These are phyloP conservation scores for Scartelaos histophorus DNA, from an alignment of 2,113 vertebrate species.

Conservation along the genomic window DNA sequence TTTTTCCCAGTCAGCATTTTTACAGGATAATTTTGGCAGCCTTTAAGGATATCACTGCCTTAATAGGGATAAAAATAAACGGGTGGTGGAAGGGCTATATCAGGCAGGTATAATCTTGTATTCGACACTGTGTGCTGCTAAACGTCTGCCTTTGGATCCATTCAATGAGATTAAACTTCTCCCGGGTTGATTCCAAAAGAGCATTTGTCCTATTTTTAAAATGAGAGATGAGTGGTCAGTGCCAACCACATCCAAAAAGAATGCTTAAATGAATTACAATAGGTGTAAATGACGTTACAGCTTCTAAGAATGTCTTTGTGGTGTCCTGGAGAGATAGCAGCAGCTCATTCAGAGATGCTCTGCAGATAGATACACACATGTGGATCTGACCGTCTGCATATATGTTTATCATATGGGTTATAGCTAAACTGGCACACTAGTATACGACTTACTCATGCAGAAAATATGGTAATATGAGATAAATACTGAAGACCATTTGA, in stretches of 20 bases:
- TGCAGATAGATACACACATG: constrained; percentile 30
- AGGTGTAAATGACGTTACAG: constrained; percentile 59
- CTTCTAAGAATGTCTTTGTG: constrained; percentile 54
- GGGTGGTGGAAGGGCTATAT: constrained; percentile 71
- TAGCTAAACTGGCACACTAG: not conserved
- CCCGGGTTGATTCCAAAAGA: constrained; percentile 63
- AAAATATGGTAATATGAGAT: not conserved
- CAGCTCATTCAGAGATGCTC: constrained; percentile 62
- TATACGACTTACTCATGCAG: not conserved
- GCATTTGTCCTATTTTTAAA: constrained; percentile 74
- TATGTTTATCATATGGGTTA: constrained; percentile 11
- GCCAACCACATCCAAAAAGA: constrained; percentile 56
- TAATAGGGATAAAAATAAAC: constrained; percentile 79
- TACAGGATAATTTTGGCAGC: constrained; percentile 77
- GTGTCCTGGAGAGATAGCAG: constrained; percentile 43
- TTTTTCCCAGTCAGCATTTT: constrained; percentile 78
- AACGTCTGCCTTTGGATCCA: constrained; percentile 61
- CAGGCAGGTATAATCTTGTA: constrained; percentile 75
- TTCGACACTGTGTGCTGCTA: constrained; percentile 65
- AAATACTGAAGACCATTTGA: not conserved
- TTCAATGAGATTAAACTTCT: constrained; percentile 72
- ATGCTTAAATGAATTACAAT: constrained; percentile 68
- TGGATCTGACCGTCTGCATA: constrained; percentile 17
- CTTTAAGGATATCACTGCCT: constrained; percentile 78
- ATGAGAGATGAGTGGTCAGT: constrained; percentile 38